Conservation (phyloP, 2,888 invertebrate species). For the Eubasilissa splendida region DNA sequence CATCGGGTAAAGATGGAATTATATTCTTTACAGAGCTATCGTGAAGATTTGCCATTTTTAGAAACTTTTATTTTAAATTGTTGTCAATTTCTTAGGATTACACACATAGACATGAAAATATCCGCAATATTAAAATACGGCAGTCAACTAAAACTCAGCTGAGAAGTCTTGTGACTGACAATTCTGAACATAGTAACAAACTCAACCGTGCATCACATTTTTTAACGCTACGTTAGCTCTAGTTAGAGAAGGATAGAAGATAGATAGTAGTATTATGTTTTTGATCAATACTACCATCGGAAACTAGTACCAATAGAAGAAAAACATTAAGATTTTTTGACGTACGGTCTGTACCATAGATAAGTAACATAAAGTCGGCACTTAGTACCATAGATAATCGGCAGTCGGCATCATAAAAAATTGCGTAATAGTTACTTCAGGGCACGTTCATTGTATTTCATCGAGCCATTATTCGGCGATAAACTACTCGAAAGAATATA, state of each 20-base stretch:
- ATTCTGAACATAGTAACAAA: conserved; percentile 35
- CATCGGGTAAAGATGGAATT: conserved; percentile 84
- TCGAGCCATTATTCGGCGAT: no score
- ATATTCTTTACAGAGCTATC: conserved; percentile 79
- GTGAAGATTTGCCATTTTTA: conserved; percentile 70
- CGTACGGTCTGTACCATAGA: neutral
- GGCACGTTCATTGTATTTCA: no score
- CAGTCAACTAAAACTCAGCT: conserved; percentile 65
- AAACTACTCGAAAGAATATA: no score
- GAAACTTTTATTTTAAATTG: conserved; percentile 59
- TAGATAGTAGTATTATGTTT: neutral
- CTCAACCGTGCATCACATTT: conserved; percentile 1
- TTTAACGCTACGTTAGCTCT: neutral
- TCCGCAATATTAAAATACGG: conserved; percentile 17
- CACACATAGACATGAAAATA: conserved; percentile 8
- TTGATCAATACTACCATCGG: conserved; percentile 38
- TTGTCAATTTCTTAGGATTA: neutral
- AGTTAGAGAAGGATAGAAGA: conserved; percentile 22
- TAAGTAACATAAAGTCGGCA: no score
- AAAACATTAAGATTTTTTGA: conserved; percentile 18
- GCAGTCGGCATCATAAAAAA: no score
- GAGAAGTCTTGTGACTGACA: conserved; percentile 72
- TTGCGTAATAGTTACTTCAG: no score
- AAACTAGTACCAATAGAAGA: conserved; percentile 3
- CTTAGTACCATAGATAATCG: neutral